Base-by-base conservation (phyloP, 64 coral and sea anemone species). In the Catalaphyllia jardinei region DNA sequence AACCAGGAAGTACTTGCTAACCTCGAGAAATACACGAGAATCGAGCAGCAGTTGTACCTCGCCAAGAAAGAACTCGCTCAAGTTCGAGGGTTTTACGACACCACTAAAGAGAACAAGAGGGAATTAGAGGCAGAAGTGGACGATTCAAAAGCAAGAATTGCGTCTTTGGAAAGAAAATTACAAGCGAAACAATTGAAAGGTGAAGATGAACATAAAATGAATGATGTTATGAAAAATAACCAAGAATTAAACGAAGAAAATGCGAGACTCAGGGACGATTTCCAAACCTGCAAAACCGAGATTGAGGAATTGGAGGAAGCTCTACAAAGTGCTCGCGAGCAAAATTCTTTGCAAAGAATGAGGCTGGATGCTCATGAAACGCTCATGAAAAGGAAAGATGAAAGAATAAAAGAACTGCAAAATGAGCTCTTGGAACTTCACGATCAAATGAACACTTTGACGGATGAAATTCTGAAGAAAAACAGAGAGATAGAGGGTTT, bases 341-440 rank as follows among this genome's bases (percentile, higher is more conserved):
- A 93, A 76, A 75, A 71, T 27, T 86, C 75, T 22, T 67, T 96
- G 62, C 95, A 96, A 81, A 93, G 85, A 49, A 73, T 88, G 72
- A 64, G 77, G 72, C 52, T 93, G 29, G 91, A 93, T 9, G 89
- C 79, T 29, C 73, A 89, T 28, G 88, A 88, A 82, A 83, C 88
- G 0, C 76, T 96, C 38, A 90, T 93, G 29, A 88, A 86, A 22
- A 72, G 83, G 62, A 96, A 96, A 35, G 95, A 96, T 60, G 91
- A 93, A 42, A 90, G 86, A 84, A 93, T 96, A 49, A 96, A 88
- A 93, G 82, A 91, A 62, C 83, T 96, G 50, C 95, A 90, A 78
- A 90, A 89, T 20, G 95, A 98, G 52, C 30, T 98, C 10, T 64
- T 91, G 1, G 95, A 94, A 24, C 24, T 94, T 20, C 95, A 94